Evolutionary conservation across 2,888 invertebrate genomes (phyloP).

Genomic region (Drosophila ezoana): DNA sequence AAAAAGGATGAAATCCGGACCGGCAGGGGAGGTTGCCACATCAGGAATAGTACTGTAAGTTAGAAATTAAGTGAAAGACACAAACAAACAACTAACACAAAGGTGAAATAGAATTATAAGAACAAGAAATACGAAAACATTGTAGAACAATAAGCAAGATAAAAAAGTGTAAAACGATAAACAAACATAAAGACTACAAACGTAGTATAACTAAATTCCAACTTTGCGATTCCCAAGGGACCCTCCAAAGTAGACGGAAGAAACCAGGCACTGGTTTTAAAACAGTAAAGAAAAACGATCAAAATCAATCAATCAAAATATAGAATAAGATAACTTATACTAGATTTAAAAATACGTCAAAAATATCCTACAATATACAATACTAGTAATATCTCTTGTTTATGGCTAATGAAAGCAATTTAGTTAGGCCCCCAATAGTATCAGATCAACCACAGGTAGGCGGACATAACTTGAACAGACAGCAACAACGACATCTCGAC

Average conservation of each 20-base stretch:
- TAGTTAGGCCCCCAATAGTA: too few relatives aligned
- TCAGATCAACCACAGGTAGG: neutral
- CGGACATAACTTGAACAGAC: neutral
- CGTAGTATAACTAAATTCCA: too few relatives aligned
- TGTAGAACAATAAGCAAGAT: too few relatives aligned
- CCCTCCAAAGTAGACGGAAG: neutral
- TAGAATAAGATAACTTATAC: too few relatives aligned
- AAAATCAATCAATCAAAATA: too few relatives aligned
- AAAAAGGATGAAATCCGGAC: slow-evolving; percentile 1
- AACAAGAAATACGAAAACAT: too few relatives aligned
- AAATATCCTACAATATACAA: too few relatives aligned
- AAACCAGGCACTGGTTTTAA: neutral
- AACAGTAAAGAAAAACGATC: neutral
- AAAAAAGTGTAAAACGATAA: too few relatives aligned
- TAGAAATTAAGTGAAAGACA: neutral
- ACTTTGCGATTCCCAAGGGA: neutral
- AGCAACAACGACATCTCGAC: neutral
- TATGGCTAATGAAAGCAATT: neutral
- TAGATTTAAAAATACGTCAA: too few relatives aligned
- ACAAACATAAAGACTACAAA: too few relatives aligned
- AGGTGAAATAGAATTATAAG: too few relatives aligned
- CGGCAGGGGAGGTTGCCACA: slow-evolving; percentile 2
- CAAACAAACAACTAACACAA: neutral
- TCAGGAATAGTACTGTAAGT: slow-evolving; percentile 1
- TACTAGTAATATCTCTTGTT: neutral